Percentiles rank a stretch among this genome's conserved stretches.
Evolutionary conservation across 2,113 vertebrate species (phyloP).

Genomic region (Australoheros scitulus): DNA sequence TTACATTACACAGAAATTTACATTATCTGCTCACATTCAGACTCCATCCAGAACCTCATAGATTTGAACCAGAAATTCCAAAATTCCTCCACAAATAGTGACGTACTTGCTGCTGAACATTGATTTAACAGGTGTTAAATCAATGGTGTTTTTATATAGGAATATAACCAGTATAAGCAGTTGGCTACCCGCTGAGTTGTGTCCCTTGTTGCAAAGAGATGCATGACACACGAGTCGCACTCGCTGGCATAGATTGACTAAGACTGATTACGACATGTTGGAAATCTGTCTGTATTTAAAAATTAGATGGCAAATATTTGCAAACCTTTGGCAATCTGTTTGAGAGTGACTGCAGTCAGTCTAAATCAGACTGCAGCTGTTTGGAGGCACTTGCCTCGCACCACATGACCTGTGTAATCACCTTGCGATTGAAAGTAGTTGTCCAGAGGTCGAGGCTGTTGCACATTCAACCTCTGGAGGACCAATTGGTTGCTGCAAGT

Average conservation of each 20-base stretch:
- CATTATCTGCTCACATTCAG: neutral
- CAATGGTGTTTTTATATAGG: neutral
- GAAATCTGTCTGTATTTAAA: neutral
- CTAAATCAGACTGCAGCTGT: neutral
- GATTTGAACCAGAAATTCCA: neutral
- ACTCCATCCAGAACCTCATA: neutral
- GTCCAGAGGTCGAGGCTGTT: no score
- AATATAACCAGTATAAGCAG: no score
- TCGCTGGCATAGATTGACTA: no score
- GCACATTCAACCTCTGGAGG: no score
- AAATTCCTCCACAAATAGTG: no score
- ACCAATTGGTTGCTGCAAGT: no score
- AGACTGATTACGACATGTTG: neutral
- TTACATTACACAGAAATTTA: neutral
- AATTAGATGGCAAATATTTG: neutral
- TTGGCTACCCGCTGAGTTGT: no score
- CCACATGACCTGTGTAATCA: neutral
- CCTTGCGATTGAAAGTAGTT: neutral
- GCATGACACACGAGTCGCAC: no score
- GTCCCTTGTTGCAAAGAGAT: neutral
- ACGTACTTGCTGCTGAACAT: neutral
- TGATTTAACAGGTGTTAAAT: neutral
- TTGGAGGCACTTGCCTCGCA: neutral
- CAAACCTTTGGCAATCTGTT: neutral
- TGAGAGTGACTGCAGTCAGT: neutral